A percentile compares a stretch with the other conserved stretches of the same genome.
These are phyloP conservation scores for Myocastor coypus DNA, from an alignment of 2,113 vertebrate genomes.

Conservation along the genomic window DNA sequence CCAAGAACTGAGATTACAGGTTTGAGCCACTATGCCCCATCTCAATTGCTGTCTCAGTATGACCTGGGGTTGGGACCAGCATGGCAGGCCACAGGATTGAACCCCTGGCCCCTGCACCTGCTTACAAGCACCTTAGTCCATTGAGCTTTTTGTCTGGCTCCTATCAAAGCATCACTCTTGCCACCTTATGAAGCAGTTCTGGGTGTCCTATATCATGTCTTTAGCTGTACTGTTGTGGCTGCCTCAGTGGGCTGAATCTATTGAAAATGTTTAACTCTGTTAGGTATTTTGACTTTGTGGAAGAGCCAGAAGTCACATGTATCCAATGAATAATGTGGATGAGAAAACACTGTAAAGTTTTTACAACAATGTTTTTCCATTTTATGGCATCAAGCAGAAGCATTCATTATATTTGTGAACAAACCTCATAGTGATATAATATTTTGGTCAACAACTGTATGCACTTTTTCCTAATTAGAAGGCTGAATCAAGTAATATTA, in stretches of 20 bases:
- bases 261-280: not conserved
- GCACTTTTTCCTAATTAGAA: not conserved
- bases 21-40: no score
- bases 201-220: not conserved
- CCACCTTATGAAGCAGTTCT: not conserved
- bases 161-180: not conserved
- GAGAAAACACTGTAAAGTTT: not conserved
- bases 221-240: not conserved
- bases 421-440: not conserved
- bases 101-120: no score
- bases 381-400: not conserved
- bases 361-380: not conserved
- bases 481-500: not conserved
- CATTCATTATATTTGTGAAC: not conserved
- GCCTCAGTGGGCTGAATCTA: not conserved
- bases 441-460: not conserved
- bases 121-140: no score
- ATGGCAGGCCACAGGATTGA: no score
- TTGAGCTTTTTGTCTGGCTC: no score
- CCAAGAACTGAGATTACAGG: no score
- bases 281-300: not conserved
- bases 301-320: not conserved
- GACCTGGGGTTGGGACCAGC: no score
- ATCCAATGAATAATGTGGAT: not conserved
- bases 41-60: no score